Percentiles rank a stretch among this genome's conserved stretches.
These are phyloP conservation scores for Crotalus horridus DNA, from an alignment of 2,113 vertebrate species.

Conservation along the genomic window DNA sequence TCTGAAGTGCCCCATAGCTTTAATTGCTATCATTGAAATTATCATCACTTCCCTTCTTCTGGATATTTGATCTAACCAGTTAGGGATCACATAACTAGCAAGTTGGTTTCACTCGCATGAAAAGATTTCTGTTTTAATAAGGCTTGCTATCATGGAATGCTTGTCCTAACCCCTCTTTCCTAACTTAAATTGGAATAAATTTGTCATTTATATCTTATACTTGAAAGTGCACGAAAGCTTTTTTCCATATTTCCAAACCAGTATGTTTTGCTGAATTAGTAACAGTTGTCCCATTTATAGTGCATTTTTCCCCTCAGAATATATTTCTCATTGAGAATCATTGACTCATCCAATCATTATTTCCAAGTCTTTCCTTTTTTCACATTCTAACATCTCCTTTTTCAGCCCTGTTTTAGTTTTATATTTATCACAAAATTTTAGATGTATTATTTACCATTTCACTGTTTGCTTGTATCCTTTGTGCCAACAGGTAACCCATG, in stretches of 20 bases:
- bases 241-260: neutral
- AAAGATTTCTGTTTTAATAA: neutral
- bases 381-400: neutral
- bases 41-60: neutral
- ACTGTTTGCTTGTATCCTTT: neutral
- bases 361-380: neutral
- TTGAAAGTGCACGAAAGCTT: neutral
- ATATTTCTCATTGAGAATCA: neutral
- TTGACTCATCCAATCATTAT: neutral
- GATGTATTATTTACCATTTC: neutral
- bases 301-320: neutral
- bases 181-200: neutral
- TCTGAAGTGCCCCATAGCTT: neutral
- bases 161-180: neutral
- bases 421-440: neutral
- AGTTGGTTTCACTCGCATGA: neutral
- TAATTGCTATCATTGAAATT: neutral
- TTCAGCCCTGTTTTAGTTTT: neutral
- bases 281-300: neutral
- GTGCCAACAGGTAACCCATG: neutral
- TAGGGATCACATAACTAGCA: neutral
- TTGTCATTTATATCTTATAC: neutral
- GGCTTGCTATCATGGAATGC: neutral
- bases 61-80: neutral
- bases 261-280: neutral